A percentile compares a stretch with the other conserved stretches of the same genome.
Evolutionary conservation across 2,888 invertebrate genomes (phyloP).

Genomic region (Ceriagrion tenellum): DNA sequence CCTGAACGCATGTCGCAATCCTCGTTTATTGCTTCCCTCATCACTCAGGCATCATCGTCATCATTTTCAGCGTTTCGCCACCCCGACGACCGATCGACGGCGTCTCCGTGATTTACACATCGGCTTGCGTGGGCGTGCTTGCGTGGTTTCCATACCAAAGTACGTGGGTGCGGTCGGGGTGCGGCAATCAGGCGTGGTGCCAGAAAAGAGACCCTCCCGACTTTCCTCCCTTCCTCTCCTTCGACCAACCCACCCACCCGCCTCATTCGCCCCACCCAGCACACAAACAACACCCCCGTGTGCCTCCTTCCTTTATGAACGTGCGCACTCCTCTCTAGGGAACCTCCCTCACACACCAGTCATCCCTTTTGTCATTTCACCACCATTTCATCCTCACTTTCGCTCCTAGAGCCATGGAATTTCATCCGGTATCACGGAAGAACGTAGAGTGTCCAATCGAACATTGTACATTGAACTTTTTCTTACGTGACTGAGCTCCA

Average conservation of each 20-base stretch:
- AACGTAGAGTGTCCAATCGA: too few relatives aligned
- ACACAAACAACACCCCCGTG: neutral
- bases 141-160: conserved; percentile 66
- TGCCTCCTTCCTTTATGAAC: neutral
- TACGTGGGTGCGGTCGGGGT: conserved; percentile 65
- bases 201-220: conserved; percentile 19
- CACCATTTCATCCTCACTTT: neutral
- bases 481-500: too few relatives aligned
- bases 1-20: neutral
- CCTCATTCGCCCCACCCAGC: neutral
- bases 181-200: conserved; percentile 63
- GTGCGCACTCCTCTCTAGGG: neutral
- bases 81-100: neutral
- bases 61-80: neutral
- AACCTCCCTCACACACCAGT: too few relatives aligned
- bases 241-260: neutral
- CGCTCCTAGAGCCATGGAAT: too few relatives aligned
- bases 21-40: conserved; percentile 31
- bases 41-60: conserved; percentile 29
- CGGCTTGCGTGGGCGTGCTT: conserved; percentile 55
- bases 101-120: conserved; percentile 57
- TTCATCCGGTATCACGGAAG: too few relatives aligned
- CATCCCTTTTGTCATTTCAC: neutral
- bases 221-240: neutral
- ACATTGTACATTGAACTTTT: too few relatives aligned